Conservation (phyloP, 2,113 vertebrate species). For the Sander vitreus region DNA sequence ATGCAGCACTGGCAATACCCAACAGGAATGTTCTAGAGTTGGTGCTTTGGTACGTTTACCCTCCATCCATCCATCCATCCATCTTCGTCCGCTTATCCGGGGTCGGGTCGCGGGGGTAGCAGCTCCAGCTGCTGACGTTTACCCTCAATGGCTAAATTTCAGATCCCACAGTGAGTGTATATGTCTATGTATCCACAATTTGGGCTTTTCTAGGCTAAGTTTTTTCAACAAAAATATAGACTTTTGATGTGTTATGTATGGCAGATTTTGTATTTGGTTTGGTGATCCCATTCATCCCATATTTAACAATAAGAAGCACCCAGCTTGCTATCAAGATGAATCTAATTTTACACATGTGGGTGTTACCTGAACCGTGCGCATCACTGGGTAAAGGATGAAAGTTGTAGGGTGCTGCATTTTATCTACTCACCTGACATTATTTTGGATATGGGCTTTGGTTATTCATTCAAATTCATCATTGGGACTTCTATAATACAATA, state of each 20-base stretch:
- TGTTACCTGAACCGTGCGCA: neutral
- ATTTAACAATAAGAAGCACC: neutral
- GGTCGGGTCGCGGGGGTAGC: no score
- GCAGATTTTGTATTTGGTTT: neutral
- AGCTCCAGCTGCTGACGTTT: no score
- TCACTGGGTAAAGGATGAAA: neutral
- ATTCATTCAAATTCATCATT: neutral
- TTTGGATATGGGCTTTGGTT: neutral
- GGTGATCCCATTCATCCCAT: no score
- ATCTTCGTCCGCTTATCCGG: no score
- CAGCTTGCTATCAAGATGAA: neutral
- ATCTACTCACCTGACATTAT: neutral
- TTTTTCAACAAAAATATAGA: neutral
- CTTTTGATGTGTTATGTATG: neutral
- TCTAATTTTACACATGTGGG: neutral
- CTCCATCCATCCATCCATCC: no score
- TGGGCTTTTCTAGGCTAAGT: neutral
- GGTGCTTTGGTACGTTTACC: neutral
- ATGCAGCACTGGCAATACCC: neutral
- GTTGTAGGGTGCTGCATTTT: neutral
- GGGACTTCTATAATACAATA: neutral
- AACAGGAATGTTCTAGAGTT: neutral
- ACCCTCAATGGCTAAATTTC: neutral
- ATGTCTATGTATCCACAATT: neutral
- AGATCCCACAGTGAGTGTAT: neutral